phyloP scores from a whole-genome alignment of 2,888 invertebrate genomes.

The Eilema griseolum region DNA sequence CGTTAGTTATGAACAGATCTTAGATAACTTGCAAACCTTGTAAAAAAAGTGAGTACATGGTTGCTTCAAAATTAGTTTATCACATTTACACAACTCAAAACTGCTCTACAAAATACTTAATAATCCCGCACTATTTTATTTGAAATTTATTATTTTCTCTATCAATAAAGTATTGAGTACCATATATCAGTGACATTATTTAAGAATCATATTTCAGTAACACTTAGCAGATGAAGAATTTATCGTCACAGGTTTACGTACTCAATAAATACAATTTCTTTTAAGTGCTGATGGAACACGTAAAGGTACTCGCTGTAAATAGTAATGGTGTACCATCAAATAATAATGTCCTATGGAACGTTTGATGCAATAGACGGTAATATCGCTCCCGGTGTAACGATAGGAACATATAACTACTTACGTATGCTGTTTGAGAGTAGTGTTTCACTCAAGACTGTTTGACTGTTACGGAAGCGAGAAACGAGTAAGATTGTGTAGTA shows the following conservation, averaged over 20 bases:
- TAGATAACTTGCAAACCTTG: no score
- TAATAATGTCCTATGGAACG: not conserved
- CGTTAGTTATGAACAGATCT: no score
- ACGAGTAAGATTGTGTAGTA: no score
- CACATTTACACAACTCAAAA: no score
- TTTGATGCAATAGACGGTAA: not conserved
- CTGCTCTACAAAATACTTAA: no score
- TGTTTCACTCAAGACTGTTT: not conserved
- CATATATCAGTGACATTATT: not conserved
- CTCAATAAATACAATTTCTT: constrained; percentile 9
- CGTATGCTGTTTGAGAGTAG: not conserved
- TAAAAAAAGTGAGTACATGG: no score
- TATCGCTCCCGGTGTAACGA: not conserved
- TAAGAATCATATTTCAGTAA: not conserved
- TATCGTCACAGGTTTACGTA: not conserved
- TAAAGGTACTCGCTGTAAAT: not conserved
- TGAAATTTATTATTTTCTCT: not conserved
- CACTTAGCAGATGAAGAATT: not conserved
- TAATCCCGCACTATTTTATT: not conserved
- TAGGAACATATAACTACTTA: not conserved
- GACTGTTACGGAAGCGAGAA: no score
- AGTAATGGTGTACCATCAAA: not conserved
- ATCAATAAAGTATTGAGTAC: not conserved
- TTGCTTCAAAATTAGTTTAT: no score
- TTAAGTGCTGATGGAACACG: constrained; percentile 1